phyloP scores from a whole-genome alignment of 2,888 invertebrate species.

The Callimorpha dominula region DNA sequence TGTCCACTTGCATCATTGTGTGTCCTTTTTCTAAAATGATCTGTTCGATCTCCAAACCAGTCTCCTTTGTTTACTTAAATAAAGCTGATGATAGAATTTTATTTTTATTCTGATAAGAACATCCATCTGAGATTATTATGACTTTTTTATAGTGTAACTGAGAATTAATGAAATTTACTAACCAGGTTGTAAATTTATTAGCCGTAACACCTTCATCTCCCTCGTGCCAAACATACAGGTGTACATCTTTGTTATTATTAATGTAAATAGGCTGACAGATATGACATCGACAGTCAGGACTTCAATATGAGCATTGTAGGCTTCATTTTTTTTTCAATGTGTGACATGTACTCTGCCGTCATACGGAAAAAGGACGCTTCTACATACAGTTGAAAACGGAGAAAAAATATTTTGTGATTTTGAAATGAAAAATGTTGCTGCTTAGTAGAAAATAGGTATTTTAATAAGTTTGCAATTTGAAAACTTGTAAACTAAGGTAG shows the following conservation, averaged over 20 bases:
- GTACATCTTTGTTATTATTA: constrained; percentile 13
- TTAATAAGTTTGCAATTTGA: background rate
- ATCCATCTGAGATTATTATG: constrained; percentile 26
- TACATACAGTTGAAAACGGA: background rate
- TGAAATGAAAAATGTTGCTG: constrained; percentile 1
- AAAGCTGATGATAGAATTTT: constrained; percentile 14
- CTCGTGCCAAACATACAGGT: constrained; percentile 22
- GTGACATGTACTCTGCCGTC: constrained; percentile 2
- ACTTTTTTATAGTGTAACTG: constrained; percentile 16
- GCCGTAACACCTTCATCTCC: constrained; percentile 24
- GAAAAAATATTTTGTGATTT: background rate
- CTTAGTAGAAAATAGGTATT: background rate
- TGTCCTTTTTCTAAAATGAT: constrained; percentile 30
- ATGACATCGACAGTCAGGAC: too few species aligned
- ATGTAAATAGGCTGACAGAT: constrained; percentile 9
- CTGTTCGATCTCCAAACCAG: constrained; percentile 17
- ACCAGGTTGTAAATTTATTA: constrained; percentile 19
- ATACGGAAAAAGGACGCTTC: constrained; percentile 5
- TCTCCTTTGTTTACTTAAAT: background rate
- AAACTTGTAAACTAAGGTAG: background rate
- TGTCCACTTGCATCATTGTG: constrained; percentile 24
- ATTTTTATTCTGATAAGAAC: constrained; percentile 26
- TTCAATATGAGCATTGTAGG: too few species aligned
- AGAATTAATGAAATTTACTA: constrained; percentile 2
- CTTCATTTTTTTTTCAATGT: too few species aligned